A percentile compares a stretch with the other conserved stretches of the same genome.
Conservation (phyloP, 2,797 vertebrate species). For the Diceros bicornis region DNA sequence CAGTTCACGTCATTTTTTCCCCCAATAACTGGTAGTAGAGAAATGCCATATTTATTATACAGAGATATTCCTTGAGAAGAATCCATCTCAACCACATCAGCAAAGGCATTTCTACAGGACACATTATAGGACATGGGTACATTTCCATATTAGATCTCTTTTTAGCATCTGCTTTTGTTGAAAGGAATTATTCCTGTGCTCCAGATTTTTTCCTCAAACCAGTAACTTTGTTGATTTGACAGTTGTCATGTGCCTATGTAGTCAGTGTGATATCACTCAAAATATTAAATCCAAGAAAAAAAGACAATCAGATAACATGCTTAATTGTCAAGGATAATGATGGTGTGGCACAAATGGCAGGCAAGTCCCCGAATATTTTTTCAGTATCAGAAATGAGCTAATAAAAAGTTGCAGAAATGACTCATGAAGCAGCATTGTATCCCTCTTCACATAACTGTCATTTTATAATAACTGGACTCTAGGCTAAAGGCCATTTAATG, state of each 20-base stretch:
- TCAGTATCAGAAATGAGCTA: not conserved
- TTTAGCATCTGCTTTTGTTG: not conserved
- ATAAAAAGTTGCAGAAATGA: not conserved
- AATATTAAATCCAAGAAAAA: not conserved
- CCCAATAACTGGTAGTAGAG: not conserved
- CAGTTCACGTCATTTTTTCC: not conserved
- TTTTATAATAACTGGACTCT: not conserved
- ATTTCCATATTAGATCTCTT: not conserved
- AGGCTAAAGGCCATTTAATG: not conserved
- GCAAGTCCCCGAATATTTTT: not conserved
- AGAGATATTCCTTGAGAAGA: not conserved
- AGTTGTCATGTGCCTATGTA: not conserved
- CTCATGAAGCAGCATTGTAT: not conserved
- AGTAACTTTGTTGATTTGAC: not conserved
- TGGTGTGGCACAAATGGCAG: not conserved
- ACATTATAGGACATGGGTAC: no score
- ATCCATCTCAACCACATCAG: not conserved
- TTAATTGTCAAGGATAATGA: not conserved
- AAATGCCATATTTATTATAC: not conserved
- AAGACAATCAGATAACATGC: not conserved
- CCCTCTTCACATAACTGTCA: not conserved
- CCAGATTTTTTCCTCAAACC: not conserved
- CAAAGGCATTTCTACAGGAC: accelerated
- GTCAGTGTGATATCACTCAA: not conserved
- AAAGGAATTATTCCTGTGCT: not conserved